These are phyloP conservation scores for Muntiacus reevesi DNA, from an alignment of 2,113 vertebrate genomes.

Conservation along the genomic window DNA sequence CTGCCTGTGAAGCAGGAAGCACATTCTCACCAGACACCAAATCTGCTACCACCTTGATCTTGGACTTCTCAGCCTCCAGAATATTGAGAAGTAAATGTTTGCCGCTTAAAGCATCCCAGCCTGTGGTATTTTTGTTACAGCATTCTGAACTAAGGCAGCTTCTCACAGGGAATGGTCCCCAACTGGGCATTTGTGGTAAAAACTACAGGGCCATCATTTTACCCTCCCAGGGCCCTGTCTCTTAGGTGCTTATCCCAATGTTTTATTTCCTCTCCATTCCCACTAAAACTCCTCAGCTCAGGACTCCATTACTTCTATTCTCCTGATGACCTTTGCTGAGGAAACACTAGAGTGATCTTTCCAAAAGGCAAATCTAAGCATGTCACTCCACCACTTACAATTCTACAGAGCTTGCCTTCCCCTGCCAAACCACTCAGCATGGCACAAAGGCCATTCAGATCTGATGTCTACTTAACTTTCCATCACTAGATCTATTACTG, in stretches of 20 bases:
- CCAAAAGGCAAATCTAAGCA: slow-evolving; percentile 12
- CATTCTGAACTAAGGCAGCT: background rate
- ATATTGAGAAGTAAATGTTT: background rate
- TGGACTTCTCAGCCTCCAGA: background rate
- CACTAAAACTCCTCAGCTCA: background rate
- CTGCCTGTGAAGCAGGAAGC: background rate
- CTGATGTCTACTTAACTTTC: background rate
- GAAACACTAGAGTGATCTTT: background rate
- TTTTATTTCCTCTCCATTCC: background rate
- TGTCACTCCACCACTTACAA: background rate
- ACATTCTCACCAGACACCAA: background rate
- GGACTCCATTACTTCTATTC: background rate
- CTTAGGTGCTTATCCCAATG: background rate
- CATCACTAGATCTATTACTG: background rate
- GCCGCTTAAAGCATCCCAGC: background rate
- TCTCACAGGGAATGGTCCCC: background rate
- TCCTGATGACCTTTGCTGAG: background rate
- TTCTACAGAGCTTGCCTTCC: background rate
- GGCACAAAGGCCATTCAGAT: background rate
- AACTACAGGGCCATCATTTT: background rate
- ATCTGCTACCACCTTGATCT: background rate
- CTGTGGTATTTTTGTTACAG: background rate
- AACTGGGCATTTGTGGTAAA: background rate
- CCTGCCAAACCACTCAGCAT: background rate
- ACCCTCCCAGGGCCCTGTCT: background rate